A percentile compares a stretch with the other conserved stretches of the same genome.
phyloP scores from a whole-genome alignment of 1,140 invertebrate species.

The Eufriesea mexicana region DNA sequence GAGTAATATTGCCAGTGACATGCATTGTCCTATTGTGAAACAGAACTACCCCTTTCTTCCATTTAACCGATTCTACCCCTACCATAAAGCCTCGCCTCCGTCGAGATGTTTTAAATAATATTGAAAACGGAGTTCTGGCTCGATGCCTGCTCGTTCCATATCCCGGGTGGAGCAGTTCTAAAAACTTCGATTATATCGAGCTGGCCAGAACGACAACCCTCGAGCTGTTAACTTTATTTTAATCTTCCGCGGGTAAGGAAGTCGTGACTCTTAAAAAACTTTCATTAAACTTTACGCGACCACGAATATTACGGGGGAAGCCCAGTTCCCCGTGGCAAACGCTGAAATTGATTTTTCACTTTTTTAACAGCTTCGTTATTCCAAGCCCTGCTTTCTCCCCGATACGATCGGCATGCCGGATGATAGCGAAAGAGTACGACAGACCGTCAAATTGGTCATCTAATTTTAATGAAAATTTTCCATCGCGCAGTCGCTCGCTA shows the following conservation, averaged over 20 bases:
- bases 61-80: conserved; percentile 58
- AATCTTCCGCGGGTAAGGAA: background rate
- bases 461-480: conserved; percentile 33
- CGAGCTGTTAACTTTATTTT: conserved; percentile 38
- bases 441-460: conserved; percentile 1
- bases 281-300: conserved; percentile 35
- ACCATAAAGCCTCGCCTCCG: conserved; percentile 33
- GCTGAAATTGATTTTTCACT: background rate
- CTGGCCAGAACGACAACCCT: conserved; percentile 42
- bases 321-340: background rate
- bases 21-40: conserved; percentile 76
- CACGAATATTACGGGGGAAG: background rate
- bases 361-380: conserved; percentile 6
- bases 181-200: conserved; percentile 67
- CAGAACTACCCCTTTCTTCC: conserved; percentile 66
- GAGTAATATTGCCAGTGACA: conserved; percentile 76
- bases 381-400: background rate
- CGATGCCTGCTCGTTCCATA: conserved; percentile 71
- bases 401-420: background rate
- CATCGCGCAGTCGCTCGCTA: conserved; percentile 1
- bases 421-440: background rate
- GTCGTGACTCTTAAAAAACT: background rate
- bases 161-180: conserved; percentile 49
- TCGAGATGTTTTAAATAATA: conserved; percentile 78
- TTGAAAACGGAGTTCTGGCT: conserved; percentile 76